Evolutionary conservation across 2,113 vertebrate genomes (phyloP).

Genomic region (Microcebus ravelobensis): DNA sequence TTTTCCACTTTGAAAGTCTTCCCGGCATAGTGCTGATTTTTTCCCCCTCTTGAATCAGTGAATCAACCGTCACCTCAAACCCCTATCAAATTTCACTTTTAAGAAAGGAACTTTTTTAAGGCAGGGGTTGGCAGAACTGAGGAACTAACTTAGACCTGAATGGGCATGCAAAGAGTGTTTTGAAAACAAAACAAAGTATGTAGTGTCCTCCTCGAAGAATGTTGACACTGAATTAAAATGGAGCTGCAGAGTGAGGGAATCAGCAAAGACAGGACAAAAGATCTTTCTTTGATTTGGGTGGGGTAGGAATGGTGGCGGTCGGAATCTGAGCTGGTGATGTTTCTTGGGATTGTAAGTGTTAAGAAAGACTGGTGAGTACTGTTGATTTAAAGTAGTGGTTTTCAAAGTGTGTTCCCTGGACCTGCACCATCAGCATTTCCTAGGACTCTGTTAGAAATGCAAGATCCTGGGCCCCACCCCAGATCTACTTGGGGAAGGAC

Average conservation of each 20-base stretch:
- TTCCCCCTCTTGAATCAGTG: background rate
- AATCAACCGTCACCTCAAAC: slow-evolving; percentile 28
- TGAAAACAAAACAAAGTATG: background rate
- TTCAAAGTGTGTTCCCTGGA: background rate
- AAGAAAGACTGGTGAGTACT: background rate
- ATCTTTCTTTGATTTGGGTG: background rate
- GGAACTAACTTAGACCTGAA: background rate
- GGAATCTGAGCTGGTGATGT: background rate
- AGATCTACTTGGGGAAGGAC: background rate
- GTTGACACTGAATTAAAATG: background rate
- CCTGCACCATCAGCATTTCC: background rate
- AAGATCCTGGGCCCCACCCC: background rate
- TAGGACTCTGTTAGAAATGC: slow-evolving; percentile 15
- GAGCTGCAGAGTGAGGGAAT: background rate
- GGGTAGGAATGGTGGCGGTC: background rate
- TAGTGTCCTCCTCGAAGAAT: background rate
- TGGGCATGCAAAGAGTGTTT: background rate
- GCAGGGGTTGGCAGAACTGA: background rate
- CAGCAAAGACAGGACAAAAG: background rate
- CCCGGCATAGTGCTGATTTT: background rate
- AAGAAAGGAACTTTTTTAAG: background rate
- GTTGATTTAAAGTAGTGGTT: slow-evolving; percentile 3
- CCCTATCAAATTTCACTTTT: background rate
- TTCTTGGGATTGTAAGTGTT: background rate
- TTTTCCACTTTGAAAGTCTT: slow-evolving; percentile 1